Evolutionary conservation across 2,797 vertebrate genomes (phyloP), one percentile per base, ranked within the genome.

Genomic region (Tiaroga cobitis): DNA sequence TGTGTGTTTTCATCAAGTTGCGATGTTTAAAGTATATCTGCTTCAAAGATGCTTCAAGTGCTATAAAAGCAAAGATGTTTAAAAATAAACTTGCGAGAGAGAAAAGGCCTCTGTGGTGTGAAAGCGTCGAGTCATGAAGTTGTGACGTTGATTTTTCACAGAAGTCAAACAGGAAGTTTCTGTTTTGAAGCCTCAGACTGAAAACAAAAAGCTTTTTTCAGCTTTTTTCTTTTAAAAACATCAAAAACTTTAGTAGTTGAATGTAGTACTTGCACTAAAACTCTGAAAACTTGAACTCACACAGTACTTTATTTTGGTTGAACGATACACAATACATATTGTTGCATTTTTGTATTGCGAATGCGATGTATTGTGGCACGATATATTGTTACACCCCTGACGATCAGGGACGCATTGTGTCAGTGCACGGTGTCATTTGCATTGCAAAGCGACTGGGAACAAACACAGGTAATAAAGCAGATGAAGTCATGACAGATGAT

Each of bases 361-460:
- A 15, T 46, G 43, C 11, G 11, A 46, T 13, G 4, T 15, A 41
- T 41, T 41, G 39, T 2, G 39, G 39, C 8, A 0, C 8, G 41
- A 41, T 41, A 9, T 8, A 43, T 13, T 4, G 43, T 43, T 4
- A 13, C 41, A 43, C 2, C 2, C 41, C 41, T 43, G 10, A 11
- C 10, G 41, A 43, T 43, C 11, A 15, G 43, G 15, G 43, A 13
- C 4, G 13, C 3, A 4, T 4, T 15, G 43, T 46, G 43, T 46
- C 11, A 70, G 37, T 5, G 13, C 39, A 46, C 9, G 41, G 92
- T 86, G 91, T 93, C 93, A 89, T 92, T 92, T 94, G 92, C 93
- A 92, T 91, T 91, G 93, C 91, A 93, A 93, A 93, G 93, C 91
- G 94, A 92, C 93, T 93, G 92, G 87, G 91, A 90, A 94, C 93